Conservation (phyloP, 1,140 invertebrate genomes). For the Vanessa atalanta region DNA sequence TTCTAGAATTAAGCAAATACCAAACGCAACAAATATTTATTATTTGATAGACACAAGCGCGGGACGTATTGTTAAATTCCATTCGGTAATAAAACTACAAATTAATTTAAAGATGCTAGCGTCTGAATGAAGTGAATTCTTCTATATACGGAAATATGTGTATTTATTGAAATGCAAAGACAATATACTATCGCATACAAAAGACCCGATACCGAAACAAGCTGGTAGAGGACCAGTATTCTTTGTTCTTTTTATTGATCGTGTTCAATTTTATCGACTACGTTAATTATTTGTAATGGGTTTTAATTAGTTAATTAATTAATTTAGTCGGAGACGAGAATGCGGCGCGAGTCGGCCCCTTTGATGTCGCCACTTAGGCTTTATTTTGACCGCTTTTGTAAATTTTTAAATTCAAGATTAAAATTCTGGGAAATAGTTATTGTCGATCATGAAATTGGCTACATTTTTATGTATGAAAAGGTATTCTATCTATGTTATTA, state of each 20-base stretch:
- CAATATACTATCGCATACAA: neutral
- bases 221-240: constrained; percentile 34
- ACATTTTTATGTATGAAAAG: neutral
- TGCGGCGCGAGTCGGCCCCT: constrained; percentile 57
- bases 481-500: no score
- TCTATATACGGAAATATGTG: constrained; percentile 2
- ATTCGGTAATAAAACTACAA: no score
- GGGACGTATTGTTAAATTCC: no score
- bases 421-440: constrained; percentile 19
- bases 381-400: constrained; percentile 59
- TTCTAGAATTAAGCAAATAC: no score
- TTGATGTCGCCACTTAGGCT: constrained; percentile 54
- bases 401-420: constrained; percentile 33
- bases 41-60: no score
- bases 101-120: neutral
- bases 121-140: neutral
- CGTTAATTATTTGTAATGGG: constrained; percentile 78
- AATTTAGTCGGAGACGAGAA: constrained; percentile 67
- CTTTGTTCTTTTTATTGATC: constrained; percentile 72
- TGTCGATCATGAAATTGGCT: constrained; percentile 6
- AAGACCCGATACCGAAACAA: neutral
- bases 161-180: constrained; percentile 1
- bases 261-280: constrained; percentile 69
- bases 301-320: constrained; percentile 79
- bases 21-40: no score